These are phyloP conservation scores for Momotus momota DNA, from an alignment of 2,797 vertebrate genomes.

Conservation along the genomic window DNA sequence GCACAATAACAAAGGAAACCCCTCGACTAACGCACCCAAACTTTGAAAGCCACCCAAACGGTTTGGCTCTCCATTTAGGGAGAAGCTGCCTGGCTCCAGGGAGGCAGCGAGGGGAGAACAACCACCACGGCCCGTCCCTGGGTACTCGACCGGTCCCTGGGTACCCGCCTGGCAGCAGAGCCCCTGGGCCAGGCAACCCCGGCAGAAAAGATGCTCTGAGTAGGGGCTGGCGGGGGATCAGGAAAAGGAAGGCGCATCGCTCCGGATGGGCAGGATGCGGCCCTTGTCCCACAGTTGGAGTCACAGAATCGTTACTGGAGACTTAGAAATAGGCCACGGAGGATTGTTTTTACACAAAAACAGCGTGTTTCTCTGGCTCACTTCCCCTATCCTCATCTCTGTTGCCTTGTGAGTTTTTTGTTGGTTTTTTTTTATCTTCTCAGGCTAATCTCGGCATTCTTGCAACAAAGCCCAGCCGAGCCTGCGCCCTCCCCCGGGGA, in stretches of 20 bases:
- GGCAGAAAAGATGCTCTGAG: not conserved
- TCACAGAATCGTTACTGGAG: not conserved
- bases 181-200: not conserved
- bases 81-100: not conserved
- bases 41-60: not conserved
- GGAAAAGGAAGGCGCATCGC: not conserved
- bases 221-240: not conserved
- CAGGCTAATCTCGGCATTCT: not conserved
- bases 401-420: not conserved
- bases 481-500: not conserved
- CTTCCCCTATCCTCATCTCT: not conserved
- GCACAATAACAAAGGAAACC: not conserved
- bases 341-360: not conserved
- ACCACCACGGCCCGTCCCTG: not conserved
- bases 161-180: not conserved
- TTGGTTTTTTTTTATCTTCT: not conserved
- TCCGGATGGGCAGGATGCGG: not conserved
- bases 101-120: not conserved
- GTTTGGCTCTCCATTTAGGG: not conserved
- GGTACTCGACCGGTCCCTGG: not conserved
- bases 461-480: not conserved
- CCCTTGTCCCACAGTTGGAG: not conserved
- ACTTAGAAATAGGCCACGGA: not conserved
- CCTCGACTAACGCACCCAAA: slow-evolving; percentile 12
- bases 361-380: not conserved